Percentiles rank a stretch among this genome's conserved stretches.
Evolutionary conservation across 2,113 vertebrate genomes (phyloP).

Genomic region (Phycodurus eques): DNA sequence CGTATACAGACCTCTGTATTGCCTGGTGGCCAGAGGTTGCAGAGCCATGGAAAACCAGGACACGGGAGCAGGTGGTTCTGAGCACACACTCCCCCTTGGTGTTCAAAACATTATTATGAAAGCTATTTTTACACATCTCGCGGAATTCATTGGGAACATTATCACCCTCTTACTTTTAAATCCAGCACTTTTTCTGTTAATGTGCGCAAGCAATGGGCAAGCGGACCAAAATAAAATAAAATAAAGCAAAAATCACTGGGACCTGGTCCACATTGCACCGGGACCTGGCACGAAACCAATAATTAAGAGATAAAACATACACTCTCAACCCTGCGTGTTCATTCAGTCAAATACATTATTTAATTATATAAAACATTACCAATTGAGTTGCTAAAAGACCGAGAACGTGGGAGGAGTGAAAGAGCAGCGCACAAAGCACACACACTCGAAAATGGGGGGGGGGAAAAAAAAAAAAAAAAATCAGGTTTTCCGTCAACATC

Average conservation of each 20-base stretch:
- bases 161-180: not conserved
- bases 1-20: slow-evolving; percentile 76
- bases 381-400: slow-evolving; percentile 50
- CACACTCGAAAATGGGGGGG: not conserved
- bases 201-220: not conserved
- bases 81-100: not conserved
- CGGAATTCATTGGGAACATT: not conserved
- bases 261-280: slow-evolving; percentile 44
- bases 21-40: slow-evolving; percentile 57
- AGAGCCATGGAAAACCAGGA: slow-evolving; percentile 46
- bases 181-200: not conserved
- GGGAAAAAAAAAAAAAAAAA: not conserved
- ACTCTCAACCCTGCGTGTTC: slow-evolving; percentile 57
- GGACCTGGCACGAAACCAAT: slow-evolving; percentile 36
- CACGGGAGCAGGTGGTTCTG: slow-evolving; percentile 18
- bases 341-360: slow-evolving; percentile 73
- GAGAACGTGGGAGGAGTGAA: slow-evolving; percentile 50
- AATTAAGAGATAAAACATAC: slow-evolving; percentile 61
- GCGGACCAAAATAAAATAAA: slow-evolving; percentile 1
- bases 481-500: not conserved
- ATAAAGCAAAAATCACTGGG: not conserved
- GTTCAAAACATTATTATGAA: not conserved
- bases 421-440: slow-evolving; percentile 42
- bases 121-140: not conserved
- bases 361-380: slow-evolving; percentile 59